phyloP scores from a whole-genome alignment of 2,797 vertebrate genomes.

The Poeciliopsis gracilis region DNA sequence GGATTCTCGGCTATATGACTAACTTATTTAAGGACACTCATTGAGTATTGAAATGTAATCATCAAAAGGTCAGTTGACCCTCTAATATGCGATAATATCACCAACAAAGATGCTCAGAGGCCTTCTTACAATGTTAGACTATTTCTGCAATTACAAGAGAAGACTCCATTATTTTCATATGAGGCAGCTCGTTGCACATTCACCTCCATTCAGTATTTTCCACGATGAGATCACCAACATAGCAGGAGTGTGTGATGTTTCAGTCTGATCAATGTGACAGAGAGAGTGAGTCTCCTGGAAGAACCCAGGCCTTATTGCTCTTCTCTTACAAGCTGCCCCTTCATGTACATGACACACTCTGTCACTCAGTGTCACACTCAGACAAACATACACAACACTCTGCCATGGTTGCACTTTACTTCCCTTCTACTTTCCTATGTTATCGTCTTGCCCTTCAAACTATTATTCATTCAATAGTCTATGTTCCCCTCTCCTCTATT shows the following conservation, averaged over 20 bases:
- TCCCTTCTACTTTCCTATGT: not conserved
- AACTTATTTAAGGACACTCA: not conserved
- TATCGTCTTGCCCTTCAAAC: slow-evolving; percentile 21
- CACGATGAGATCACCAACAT: slow-evolving; percentile 32
- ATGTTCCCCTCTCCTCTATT: not conserved
- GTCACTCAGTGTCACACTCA: slow-evolving; percentile 33
- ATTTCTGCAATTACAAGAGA: not conserved
- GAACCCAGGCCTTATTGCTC: slow-evolving; percentile 56
- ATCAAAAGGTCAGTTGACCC: not conserved
- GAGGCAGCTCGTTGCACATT: not conserved
- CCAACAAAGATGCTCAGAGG: not conserved
- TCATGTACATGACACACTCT: slow-evolving; percentile 47
- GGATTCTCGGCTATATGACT: not conserved
- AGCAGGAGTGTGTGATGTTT: slow-evolving; percentile 55
- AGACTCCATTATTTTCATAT: not conserved
- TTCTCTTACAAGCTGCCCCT: slow-evolving; percentile 47
- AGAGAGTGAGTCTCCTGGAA: slow-evolving; percentile 66
- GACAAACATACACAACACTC: slow-evolving; percentile 16
- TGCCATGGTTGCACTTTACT: slow-evolving; percentile 19
- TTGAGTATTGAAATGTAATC: not conserved
- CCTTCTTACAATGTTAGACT: not conserved
- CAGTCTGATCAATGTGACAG: slow-evolving; percentile 69
- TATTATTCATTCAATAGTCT: not conserved
- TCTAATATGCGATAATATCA: not conserved
- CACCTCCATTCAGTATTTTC: slow-evolving; percentile 28